Base-by-base conservation (phyloP, 1,140 invertebrate species). In the Penaeus vannamei region DNA sequence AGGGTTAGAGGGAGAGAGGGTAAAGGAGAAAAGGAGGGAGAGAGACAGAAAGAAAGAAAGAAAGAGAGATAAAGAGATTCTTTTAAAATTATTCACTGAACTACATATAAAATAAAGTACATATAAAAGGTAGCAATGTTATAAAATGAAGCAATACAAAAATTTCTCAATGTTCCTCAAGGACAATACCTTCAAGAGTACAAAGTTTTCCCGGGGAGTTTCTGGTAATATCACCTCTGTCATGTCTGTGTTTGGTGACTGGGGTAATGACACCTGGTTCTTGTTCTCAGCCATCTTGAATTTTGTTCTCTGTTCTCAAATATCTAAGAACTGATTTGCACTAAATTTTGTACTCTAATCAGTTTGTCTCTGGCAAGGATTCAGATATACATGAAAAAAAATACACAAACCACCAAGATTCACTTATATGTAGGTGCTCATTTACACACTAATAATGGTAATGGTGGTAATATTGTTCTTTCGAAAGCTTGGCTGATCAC, bases 391-490 rank as follows among this genome's bases (percentile, higher is more conserved):
- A 10, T 17, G 4, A n/a, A 60, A 22, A 76, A 32, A n/a, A 77
- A 23, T 46, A 72, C 5, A 53, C 23, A 17, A 77, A 84, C 19
- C 64, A 84, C 69, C 62, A 69, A 84, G 69, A 46, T n/a, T 36
- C 19, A 66, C 62, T 46, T 26, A 12, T n/a, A 29, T 32, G 61
- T 84, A 85, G 60, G 23, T 76, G 46, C 62, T 88, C 80, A 88
- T 88, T 76, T 76, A 88, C 86, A 88, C 23, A 59, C 66, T 88
- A 88, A 83, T 88, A 88, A 84, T 88, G 81, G 86, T 88, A 88
- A 42, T 69, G 86, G 86, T 72, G 86, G 86, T 88, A 88, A 88
- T 84, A 87, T 36, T 76, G 72, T 76, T 76, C 72, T 29, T 76
- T 32, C 72, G 32, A 76, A 76, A 32, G 29, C 42, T 36, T 32